Evolutionary conservation across 1,140 invertebrate species (phyloP).

Genomic region (Agrilus planipennis): DNA sequence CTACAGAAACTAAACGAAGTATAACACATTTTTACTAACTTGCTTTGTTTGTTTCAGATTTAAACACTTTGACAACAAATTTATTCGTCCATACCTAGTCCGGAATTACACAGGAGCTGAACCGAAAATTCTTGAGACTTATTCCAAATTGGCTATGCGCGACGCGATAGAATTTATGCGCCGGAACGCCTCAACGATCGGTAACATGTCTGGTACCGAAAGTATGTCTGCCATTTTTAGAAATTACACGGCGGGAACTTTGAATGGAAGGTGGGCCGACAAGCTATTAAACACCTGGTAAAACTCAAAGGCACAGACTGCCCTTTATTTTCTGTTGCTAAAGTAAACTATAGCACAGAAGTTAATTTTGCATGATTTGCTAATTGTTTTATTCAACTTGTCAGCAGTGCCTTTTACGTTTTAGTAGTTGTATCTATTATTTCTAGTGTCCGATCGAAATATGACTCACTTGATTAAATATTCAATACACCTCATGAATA

Average conservation of each 20-base stretch:
- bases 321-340: constrained; percentile 8
- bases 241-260: constrained; percentile 70
- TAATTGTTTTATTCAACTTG: too few species aligned
- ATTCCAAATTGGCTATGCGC: constrained; percentile 83
- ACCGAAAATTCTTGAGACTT: constrained; percentile 90
- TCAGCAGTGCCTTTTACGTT: too few species aligned
- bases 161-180: constrained; percentile 87
- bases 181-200: constrained; percentile 69
- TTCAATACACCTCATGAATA: too few species aligned
- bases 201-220: constrained; percentile 70
- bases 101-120: constrained; percentile 78
- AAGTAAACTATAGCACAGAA: too few species aligned
- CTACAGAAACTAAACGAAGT: too few species aligned
- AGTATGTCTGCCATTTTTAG: constrained; percentile 83
- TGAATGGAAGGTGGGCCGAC: constrained; percentile 61
- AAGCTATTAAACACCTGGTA: constrained; percentile 30
- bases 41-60: constrained; percentile 47
- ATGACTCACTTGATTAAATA: too few species aligned
- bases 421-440: too few species aligned
- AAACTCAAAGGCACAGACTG: constrained; percentile 20
- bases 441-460: too few species aligned
- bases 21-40: too few species aligned
- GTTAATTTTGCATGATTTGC: too few species aligned
- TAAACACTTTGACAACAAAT: constrained; percentile 88
- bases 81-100: constrained; percentile 77